phyloP scores from a whole-genome alignment of 1,140 invertebrate species.

The Achatina immaculata region DNA sequence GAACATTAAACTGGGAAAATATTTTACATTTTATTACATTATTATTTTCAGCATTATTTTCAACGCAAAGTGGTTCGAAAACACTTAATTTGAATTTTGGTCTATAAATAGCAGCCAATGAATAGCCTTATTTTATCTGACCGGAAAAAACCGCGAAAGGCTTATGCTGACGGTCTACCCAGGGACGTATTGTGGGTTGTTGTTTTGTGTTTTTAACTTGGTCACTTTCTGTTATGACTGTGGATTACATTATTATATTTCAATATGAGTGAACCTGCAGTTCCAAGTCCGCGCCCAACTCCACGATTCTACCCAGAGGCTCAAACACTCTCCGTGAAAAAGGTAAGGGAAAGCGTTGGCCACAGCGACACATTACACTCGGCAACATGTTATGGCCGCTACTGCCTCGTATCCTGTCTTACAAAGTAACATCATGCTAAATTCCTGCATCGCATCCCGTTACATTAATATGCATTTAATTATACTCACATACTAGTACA shows the following conservation, averaged over 20 bases:
- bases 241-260: neutral
- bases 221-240: neutral
- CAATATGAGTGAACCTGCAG: slow-evolving; percentile 23
- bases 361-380: too few species aligned
- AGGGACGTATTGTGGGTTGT: slow-evolving; percentile 6
- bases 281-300: slow-evolving; percentile 66
- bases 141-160: slow-evolving; percentile 39
- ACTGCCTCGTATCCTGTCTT: too few species aligned
- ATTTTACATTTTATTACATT: neutral
- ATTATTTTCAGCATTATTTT: too few species aligned
- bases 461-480: too few species aligned
- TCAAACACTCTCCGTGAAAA: slow-evolving; percentile 71
- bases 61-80: too few species aligned
- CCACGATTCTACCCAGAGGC: slow-evolving; percentile 69
- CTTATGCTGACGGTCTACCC: neutral
- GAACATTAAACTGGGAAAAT: neutral
- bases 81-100: slow-evolving; percentile 11
- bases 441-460: too few species aligned
- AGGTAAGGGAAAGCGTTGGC: slow-evolving; percentile 55
- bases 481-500: too few species aligned
- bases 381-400: too few species aligned
- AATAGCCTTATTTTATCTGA: slow-evolving; percentile 5
- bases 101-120: slow-evolving; percentile 35
- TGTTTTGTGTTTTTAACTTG: slow-evolving; percentile 18
- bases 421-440: too few species aligned